Evolutionary conservation across 2,797 vertebrate genomes (phyloP).

Genomic region (Catharus ustulatus): DNA sequence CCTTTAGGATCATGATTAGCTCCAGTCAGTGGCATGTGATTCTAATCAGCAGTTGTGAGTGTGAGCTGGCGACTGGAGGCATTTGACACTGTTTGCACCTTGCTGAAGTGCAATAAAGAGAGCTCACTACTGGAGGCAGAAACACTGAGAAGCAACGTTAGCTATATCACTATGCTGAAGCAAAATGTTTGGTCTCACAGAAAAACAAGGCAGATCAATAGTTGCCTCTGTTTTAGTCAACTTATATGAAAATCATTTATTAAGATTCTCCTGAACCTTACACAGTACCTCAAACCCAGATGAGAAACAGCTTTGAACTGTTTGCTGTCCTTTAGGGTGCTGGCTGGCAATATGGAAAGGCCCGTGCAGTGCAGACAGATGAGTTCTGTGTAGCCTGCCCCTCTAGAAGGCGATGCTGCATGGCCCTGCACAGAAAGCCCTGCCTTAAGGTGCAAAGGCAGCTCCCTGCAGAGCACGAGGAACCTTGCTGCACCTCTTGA

Average conservation of each 20-base stretch:
- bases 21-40: not conserved
- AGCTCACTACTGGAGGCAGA: not conserved
- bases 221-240: not conserved
- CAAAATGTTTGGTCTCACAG: not conserved
- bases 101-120: not conserved
- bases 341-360: not conserved
- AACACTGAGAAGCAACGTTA: not conserved
- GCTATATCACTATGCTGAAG: not conserved
- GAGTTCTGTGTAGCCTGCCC: not conserved
- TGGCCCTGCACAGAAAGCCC: not conserved
- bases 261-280: not conserved
- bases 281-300: not conserved
- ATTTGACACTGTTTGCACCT: not conserved
- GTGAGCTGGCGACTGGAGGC: not conserved
- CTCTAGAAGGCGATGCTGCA: not conserved
- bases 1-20: not conserved
- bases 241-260: not conserved
- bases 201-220: not conserved
- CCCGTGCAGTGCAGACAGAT: fast-evolving
- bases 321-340: not conserved
- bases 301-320: not conserved
- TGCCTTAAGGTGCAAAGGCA: not conserved
- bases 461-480: not conserved
- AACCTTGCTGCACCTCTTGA: not conserved
- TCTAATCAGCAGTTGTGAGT: not conserved